phyloP scores from a whole-genome alignment of 2,888 invertebrate species.

The Tetragonisca angustula region DNA sequence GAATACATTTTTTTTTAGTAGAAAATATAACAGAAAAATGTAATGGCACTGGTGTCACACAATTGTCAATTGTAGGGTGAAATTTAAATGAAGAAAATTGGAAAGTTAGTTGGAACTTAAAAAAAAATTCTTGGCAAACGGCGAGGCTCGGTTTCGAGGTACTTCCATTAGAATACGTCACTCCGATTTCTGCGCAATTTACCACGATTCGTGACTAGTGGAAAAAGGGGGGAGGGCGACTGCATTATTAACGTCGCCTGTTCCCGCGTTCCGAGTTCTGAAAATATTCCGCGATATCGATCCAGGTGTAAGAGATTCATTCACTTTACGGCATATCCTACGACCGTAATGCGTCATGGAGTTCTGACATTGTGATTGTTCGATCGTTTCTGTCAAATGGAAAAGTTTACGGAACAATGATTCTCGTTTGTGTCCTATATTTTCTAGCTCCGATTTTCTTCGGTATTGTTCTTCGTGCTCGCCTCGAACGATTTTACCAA shows the following conservation, averaged over 20 bases:
- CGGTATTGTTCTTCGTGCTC: not conserved
- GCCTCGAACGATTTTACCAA: not conserved
- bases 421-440: slow-evolving; percentile 14
- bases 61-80: not conserved
- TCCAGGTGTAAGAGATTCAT: slow-evolving; percentile 56
- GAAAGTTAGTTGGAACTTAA: not conserved
- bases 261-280: slow-evolving; percentile 47
- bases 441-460: slow-evolving; percentile 15
- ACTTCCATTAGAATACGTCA: slow-evolving; percentile 10
- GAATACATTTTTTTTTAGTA: not conserved
- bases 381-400: slow-evolving; percentile 54
- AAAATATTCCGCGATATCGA: slow-evolving; percentile 67
- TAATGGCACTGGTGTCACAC: not conserved
- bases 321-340: slow-evolving; percentile 54
- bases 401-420: slow-evolving; percentile 47
- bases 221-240: slow-evolving; percentile 34
- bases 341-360: slow-evolving; percentile 56
- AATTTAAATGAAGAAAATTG: not conserved
- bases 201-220: slow-evolving; percentile 43
- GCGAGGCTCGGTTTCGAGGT: not conserved
- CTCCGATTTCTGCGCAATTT: slow-evolving; percentile 53
- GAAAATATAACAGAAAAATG: not conserved
- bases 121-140: not conserved
- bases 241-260: slow-evolving; percentile 60
- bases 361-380: slow-evolving; percentile 41